These are phyloP conservation scores for Catostomus latipinnis DNA, from an alignment of 2,797 vertebrate species.

Conservation along the genomic window DNA sequence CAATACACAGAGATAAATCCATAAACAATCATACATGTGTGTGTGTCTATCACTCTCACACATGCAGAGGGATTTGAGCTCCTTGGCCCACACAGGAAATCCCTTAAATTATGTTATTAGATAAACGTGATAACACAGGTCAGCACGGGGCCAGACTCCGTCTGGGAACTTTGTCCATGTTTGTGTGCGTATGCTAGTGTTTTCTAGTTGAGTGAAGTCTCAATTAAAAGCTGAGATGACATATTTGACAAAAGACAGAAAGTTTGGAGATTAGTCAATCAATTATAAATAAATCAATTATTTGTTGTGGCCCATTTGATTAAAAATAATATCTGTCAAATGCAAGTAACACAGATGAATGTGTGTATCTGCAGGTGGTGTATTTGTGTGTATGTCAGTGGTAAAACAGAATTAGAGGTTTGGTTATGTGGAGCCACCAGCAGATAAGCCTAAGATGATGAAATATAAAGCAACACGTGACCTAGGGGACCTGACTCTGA, in stretches of 20 bases:
- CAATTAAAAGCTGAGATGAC: background rate
- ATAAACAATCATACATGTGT: background rate
- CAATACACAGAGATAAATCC: constrained; percentile 30
- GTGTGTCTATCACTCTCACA: background rate
- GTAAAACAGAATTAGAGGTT: constrained; percentile 77
- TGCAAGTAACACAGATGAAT: background rate
- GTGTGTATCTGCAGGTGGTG: background rate
- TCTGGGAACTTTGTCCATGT: constrained; percentile 49
- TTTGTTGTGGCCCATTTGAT: background rate
- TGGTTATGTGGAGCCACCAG: constrained; percentile 77
- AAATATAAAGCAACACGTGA: constrained; percentile 83
- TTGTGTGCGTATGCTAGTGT: constrained; percentile 48
- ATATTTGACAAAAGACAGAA: background rate
- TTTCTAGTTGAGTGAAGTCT: background rate
- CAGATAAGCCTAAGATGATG: constrained; percentile 80
- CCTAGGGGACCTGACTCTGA: constrained; percentile 75
- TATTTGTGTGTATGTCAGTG: constrained; percentile 53
- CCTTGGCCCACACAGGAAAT: constrained; percentile 55
- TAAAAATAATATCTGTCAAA: background rate
- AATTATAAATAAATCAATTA: background rate
- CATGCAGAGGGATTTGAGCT: constrained; percentile 15
- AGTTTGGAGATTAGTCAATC: too few relatives aligned
- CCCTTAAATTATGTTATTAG: constrained; percentile 62
- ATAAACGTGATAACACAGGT: constrained; percentile 56
- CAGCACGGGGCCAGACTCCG: constrained; percentile 55